Evolutionary conservation across 2,797 vertebrate genomes (phyloP).

Genomic region (Paguma larvata): DNA sequence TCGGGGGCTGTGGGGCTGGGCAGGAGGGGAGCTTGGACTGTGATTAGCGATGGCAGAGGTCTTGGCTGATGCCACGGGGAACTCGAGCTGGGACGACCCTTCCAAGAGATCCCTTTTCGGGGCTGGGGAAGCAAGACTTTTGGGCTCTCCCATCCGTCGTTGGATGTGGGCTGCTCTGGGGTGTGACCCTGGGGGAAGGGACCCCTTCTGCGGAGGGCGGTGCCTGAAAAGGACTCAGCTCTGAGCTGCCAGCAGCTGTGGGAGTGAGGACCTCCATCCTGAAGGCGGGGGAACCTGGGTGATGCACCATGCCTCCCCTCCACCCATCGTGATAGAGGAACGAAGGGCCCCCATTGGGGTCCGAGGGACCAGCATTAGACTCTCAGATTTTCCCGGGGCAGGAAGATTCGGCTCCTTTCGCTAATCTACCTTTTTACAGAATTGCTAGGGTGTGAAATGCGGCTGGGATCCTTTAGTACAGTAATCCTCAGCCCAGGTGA

Average conservation of each 20-base stretch:
- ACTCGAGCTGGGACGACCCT: not conserved
- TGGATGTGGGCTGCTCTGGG: not conserved
- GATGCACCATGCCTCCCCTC: fast-evolving
- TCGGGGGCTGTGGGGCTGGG: not conserved
- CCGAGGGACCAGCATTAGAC: not conserved
- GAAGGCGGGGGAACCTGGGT: not conserved
- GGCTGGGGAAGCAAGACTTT: not conserved
- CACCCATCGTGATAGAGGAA: fast-evolving
- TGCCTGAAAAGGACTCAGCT: not conserved
- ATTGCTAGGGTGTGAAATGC: not conserved
- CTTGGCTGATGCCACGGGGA: not conserved
- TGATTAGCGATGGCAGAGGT: not conserved
- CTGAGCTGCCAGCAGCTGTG: not conserved
- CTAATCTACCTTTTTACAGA: not conserved
- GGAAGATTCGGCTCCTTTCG: not conserved
- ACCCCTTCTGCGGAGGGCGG: not conserved
- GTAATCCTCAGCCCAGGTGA: not conserved
- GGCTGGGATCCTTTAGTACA: not conserved
- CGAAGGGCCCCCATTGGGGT: not conserved
- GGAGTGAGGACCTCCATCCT: not conserved
- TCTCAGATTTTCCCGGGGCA: not conserved
- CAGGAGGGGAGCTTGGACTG: too few relatives aligned
- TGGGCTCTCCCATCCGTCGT: not conserved
- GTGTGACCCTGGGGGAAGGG: not conserved
- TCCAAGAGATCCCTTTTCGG: not conserved